Percentiles rank a stretch among this genome's conserved stretches.
These are phyloP conservation scores for Rhinogobius similis DNA, from an alignment of 2,113 vertebrate species.

Conservation along the genomic window DNA sequence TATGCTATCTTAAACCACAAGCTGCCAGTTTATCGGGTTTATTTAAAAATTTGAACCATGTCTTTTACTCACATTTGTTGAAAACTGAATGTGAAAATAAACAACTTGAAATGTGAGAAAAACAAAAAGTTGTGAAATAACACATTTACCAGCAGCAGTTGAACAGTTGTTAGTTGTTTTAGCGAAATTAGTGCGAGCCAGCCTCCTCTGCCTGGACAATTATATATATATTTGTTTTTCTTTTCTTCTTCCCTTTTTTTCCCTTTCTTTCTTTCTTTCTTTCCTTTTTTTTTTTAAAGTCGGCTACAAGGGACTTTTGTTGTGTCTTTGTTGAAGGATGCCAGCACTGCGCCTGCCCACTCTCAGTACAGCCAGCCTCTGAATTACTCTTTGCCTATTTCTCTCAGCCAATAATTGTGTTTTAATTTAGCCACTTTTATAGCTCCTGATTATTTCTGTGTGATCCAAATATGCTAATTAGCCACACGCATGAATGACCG, in stretches of 20 bases:
- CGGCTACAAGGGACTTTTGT: conserved; percentile 54
- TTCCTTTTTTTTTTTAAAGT: conserved; percentile 23
- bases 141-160: conserved; percentile 9
- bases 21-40: neutral
- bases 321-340: conserved; percentile 35
- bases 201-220: conserved; percentile 44
- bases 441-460: conserved; percentile 31
- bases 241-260: conserved; percentile 17
- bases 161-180: conserved; percentile 47
- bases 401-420: conserved; percentile 23
- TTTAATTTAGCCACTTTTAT: conserved; percentile 30
- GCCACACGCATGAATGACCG: conserved; percentile 25
- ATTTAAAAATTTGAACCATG: neutral
- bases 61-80: conserved; percentile 1
- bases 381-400: conserved; percentile 38
- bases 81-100: conserved; percentile 5
- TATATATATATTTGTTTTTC: conserved; percentile 26
- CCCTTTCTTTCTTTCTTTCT: neutral
- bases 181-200: conserved; percentile 35
- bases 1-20: neutral
- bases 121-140: conserved; percentile 49
- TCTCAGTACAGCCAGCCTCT: conserved; percentile 31
- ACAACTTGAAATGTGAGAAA: conserved; percentile 34
- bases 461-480: conserved; percentile 38
- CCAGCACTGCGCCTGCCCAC: conserved; percentile 34